Base-by-base conservation (phyloP, 1,140 invertebrate genomes). In the Cydia strobilella region DNA sequence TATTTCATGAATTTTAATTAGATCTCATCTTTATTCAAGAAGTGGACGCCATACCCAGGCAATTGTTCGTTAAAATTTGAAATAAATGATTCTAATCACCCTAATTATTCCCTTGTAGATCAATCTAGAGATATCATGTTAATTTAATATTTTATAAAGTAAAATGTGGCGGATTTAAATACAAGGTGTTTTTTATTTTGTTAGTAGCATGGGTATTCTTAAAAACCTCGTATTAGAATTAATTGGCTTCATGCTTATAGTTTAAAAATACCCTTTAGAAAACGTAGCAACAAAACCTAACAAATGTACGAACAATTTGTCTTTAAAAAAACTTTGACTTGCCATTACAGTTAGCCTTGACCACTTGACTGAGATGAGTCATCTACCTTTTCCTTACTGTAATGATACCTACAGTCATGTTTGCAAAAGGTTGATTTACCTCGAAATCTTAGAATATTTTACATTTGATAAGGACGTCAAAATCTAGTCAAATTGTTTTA, bases 1-100 rank as follows among this genome's bases (percentile, higher is more conserved):
- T 69, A 69, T 69, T 69, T n/a, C n/a, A 35, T 69, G 65, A 69
- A 69, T 69, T 69, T 69, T 69, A 69, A 69, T 69, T 69, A 69
- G 13, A 39, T n/a, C 65, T 69, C 65, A 69, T 69, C 65, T 42
- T 69, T 69, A 69, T 69, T 69, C 65, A 39, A 69, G 18, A 10
- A 69, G 65, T 69, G 65, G 6, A 69, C 31, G 15, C n/a, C 18
- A 66, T 13, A 20, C 65, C 31, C 13, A 20, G 15, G 7, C 35
- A 69, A 5, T 39, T 69, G 42, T 20, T 69, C 65, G 31, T 69
- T 35, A 69, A 31, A 66, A 66, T 7, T 59, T 59, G 7, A 18
- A 59, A 59, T 59, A 59, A 59, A 59, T 59, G 9, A 59, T 59
- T 59, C 7, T 54, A 18, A 54, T 18, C 51, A 54, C n/a, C n/a